Evolutionary conservation across 2,113 vertebrate genomes (phyloP), one percentile per base, ranked within the genome.

Genomic region (Mionectes macconnelli): DNA sequence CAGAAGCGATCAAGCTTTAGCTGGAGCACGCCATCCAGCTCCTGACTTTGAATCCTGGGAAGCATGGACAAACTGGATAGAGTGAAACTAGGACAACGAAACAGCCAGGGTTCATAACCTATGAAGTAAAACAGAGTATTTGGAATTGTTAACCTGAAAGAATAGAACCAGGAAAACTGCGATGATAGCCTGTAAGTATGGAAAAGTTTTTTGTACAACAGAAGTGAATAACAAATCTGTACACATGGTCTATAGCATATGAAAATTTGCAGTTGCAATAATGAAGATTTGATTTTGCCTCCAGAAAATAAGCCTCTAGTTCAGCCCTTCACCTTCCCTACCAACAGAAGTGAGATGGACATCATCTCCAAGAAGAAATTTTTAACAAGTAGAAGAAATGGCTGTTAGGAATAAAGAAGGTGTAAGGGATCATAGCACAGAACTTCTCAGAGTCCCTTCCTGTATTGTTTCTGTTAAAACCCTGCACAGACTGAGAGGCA

Each of bases 401-500:
- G 9, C 14, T 73, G 8, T 27, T 63, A n/a, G 13, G 15, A 72
- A 49, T 74, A 37, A 62, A 72, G 30, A 47, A 52, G 2, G 14
- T 11, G 1, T 12, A 72, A 45, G 0, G 4, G 12, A 47, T 31
- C n/a, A 18, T 70, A 10, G 10, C 35, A 10, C 4, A 40, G 4
- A 39, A 75, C 19, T 30, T 49, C 44, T 40, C 28, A 18, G 62
- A 35, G 42, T 21, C 33, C 2, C 18, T 93, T 35, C 21, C 22
- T 27, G 50, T 35, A 24, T 6, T 57, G 15, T 15, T 44, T 53
- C 37, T 56, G 25, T 28, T 62, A 44, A 52, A 45, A 83, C 15
- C 10, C 19, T 10, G 59, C 21, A 42, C 0, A 0, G 25, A 33
- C 19, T 2, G 2, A 83, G 24, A 74, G 14, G 20, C 7, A 31